These are phyloP conservation scores for Crotalus horridus DNA, from an alignment of 2,113 vertebrate genomes.

Conservation along the genomic window DNA sequence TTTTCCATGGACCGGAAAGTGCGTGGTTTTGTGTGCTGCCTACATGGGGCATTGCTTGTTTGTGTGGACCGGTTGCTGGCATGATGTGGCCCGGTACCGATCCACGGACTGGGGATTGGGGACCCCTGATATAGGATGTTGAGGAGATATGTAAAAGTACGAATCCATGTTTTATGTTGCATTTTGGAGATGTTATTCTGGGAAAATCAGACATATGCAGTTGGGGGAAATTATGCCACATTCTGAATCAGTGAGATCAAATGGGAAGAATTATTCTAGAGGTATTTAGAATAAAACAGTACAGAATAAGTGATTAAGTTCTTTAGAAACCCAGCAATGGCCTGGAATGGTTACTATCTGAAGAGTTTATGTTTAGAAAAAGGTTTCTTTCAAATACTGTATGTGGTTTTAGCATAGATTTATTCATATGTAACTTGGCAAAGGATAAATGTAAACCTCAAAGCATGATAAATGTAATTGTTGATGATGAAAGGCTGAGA, in stretches of 20 bases:
- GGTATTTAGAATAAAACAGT: neutral
- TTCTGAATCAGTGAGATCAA: neutral
- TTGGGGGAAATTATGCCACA: neutral
- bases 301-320: neutral
- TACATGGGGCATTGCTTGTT: too few species aligned
- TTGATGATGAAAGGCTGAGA: neutral
- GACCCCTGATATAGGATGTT: neutral
- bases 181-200: neutral
- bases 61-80: too few species aligned
- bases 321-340: neutral
- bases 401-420: neutral
- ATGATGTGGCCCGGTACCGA: too few species aligned
- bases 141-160: neutral
- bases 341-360: neutral
- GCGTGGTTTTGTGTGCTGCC: too few species aligned
- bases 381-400: neutral
- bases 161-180: neutral
- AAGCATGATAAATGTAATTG: neutral
- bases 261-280: neutral
- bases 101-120: too few species aligned
- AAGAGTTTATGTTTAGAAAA: neutral
- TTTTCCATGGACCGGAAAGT: too few species aligned
- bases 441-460: neutral
- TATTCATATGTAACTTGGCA: neutral
- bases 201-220: neutral